Evolutionary conservation across 2,888 invertebrate genomes (phyloP).

Genomic region (Thymelicus sylvestris): DNA sequence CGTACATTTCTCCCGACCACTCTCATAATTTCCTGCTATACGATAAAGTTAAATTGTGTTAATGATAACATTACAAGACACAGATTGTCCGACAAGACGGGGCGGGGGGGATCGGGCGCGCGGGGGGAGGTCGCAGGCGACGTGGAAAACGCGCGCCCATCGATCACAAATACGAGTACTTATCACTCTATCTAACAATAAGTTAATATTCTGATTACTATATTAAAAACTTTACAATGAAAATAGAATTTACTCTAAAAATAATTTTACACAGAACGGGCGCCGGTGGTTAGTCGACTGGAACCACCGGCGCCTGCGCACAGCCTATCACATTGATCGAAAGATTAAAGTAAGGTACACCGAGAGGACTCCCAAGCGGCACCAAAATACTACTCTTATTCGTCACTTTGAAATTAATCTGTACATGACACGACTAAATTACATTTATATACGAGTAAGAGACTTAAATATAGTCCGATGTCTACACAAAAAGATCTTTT

Average conservation of each 20-base stretch:
- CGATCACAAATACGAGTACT: constrained; percentile 80
- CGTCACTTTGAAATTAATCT: constrained; percentile 60
- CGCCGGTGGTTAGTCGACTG: constrained; percentile 76
- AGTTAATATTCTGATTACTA: constrained; percentile 78
- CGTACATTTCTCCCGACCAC: constrained; percentile 80
- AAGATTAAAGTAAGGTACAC: constrained; percentile 78
- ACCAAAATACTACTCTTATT: constrained; percentile 50
- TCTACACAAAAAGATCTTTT: constrained; percentile 94
- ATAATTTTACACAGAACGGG: constrained; percentile 71
- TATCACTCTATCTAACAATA: constrained; percentile 82
- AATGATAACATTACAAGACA: constrained; percentile 79
- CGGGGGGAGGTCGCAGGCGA: constrained; percentile 58
- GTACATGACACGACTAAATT: constrained; percentile 69
- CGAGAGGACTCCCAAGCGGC: constrained; percentile 46
- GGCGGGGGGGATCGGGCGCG: constrained; percentile 68
- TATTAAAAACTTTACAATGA: constrained; percentile 83
- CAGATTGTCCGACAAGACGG: constrained; percentile 74
- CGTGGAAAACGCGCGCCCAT: constrained; percentile 76
- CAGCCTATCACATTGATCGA: constrained; percentile 83
- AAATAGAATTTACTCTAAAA: constrained; percentile 84
- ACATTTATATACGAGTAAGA: constrained; percentile 68
- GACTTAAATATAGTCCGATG: constrained; percentile 58
- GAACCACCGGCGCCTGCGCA: constrained; percentile 75
- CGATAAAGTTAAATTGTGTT: constrained; percentile 74
- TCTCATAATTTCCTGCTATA: constrained; percentile 71